A percentile compares a stretch with the other conserved stretches of the same genome.
phyloP scores from a whole-genome alignment of 2,113 vertebrate species.

The Nerophis lumbriciformis region DNA sequence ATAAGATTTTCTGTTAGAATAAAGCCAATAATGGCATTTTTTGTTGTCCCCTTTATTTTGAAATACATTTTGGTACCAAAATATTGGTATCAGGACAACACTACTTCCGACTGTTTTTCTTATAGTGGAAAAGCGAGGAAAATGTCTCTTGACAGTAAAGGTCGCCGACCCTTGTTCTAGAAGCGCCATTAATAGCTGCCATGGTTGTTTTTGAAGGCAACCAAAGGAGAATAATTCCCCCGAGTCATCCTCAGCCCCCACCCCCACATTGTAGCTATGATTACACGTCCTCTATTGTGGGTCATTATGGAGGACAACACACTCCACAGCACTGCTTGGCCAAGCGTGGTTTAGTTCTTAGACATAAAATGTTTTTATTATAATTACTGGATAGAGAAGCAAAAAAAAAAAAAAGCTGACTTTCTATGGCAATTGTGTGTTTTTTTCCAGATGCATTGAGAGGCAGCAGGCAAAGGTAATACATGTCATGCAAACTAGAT shows the following conservation, averaged over 20 bases:
- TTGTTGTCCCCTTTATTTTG: no score
- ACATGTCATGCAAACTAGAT: conserved; percentile 74
- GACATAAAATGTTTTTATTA: conserved; percentile 71
- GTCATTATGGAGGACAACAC: conserved; percentile 60
- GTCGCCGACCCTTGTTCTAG: no score
- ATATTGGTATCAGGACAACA: no score
- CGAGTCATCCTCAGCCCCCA: conserved; percentile 37
- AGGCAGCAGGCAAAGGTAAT: conserved; percentile 69
- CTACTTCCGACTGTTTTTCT: no score
- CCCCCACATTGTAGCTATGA: conserved; percentile 49
- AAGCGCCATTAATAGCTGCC: conserved; percentile 4
- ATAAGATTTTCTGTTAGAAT: no score
- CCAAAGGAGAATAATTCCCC: conserved; percentile 25
- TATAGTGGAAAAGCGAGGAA: no score
- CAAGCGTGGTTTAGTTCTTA: conserved; percentile 36
- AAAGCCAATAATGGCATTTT: no score
- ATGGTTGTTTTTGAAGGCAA: conserved; percentile 27
- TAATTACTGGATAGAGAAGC: conserved; percentile 65
- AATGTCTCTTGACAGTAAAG: no score
- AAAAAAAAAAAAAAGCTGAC: conserved; percentile 51
- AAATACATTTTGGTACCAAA: no score
- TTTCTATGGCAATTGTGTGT: conserved; percentile 64
- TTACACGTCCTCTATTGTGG: conserved; percentile 53
- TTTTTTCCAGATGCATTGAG: conserved; percentile 61
- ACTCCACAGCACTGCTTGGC: conserved; percentile 62